These are phyloP conservation scores for Diogma glabrata DNA, from an alignment of 2,888 invertebrate genomes.

Conservation along the genomic window DNA sequence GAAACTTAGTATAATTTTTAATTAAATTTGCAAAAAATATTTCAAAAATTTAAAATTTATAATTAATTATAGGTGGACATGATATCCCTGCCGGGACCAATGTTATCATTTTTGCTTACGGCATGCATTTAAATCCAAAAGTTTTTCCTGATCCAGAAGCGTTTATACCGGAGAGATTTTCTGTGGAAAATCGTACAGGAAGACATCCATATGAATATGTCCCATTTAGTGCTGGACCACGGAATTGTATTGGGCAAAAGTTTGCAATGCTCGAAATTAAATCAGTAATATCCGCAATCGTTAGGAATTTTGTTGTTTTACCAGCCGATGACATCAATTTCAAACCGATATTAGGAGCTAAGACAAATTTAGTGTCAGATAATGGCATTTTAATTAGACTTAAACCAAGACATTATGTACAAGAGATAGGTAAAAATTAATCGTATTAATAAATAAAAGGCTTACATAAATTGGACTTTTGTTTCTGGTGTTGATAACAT, in stretches of 20 bases:
- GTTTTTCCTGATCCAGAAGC: slow-evolving; percentile 28
- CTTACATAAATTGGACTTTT: too few relatives aligned
- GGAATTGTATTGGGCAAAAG: slow-evolving; percentile 48
- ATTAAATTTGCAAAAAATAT: too few relatives aligned
- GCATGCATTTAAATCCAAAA: slow-evolving; percentile 16
- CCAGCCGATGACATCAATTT: slow-evolving; percentile 30
- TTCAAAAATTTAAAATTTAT: too few relatives aligned
- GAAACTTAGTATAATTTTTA: too few relatives aligned
- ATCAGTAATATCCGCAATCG: slow-evolving; percentile 38
- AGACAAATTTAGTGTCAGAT: slow-evolving; percentile 38
- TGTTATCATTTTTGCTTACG: slow-evolving; percentile 21
- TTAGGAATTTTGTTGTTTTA: slow-evolving; percentile 38
- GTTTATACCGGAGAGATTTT: slow-evolving; percentile 43
- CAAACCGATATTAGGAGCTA: slow-evolving; percentile 35
- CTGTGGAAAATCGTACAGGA: slow-evolving; percentile 27
- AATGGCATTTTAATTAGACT: slow-evolving; percentile 39
- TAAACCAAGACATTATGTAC: too few relatives aligned
- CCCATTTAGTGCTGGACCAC: slow-evolving; percentile 51
- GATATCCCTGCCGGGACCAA: slow-evolving; percentile 25
- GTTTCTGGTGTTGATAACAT: too few relatives aligned
- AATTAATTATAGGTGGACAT: slow-evolving; percentile 31
- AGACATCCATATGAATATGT: slow-evolving; percentile 43
- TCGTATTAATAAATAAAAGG: too few relatives aligned
- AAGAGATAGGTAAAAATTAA: too few relatives aligned
- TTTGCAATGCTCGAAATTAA: slow-evolving; percentile 45